Conservation (phyloP, 2,888 invertebrate species). For the Phaonia tiefii region DNA sequence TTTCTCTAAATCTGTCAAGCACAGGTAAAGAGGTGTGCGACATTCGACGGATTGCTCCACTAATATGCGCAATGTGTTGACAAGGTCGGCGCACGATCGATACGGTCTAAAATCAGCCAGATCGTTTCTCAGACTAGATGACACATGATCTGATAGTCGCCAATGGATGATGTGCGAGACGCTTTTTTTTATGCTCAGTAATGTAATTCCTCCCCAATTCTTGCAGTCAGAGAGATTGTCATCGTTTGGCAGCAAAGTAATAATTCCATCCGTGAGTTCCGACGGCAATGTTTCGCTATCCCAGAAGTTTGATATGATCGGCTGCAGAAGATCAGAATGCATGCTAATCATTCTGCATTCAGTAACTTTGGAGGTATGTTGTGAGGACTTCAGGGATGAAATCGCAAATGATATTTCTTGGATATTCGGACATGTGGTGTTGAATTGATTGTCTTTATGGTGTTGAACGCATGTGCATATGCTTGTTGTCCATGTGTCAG, state of each 20-base stretch:
- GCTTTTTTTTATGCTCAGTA: not conserved
- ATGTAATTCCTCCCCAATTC: not conserved
- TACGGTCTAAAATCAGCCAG: not conserved
- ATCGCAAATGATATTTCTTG: not conserved
- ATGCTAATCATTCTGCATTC: not conserved
- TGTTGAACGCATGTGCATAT: not conserved
- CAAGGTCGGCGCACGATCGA: not conserved
- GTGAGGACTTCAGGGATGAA: not conserved
- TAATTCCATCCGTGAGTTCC: not conserved
- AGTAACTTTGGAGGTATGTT: not conserved
- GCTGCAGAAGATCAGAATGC: not conserved
- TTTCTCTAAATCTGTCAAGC: constrained; percentile 5
- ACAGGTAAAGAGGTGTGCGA: not conserved
- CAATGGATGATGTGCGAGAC: not conserved
- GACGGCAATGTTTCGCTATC: not conserved
- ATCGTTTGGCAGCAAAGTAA: not conserved
- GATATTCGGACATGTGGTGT: not conserved
- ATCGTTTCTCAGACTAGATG: not conserved
- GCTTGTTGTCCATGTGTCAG: not conserved
- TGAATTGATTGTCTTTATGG: not conserved
- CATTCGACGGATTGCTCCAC: not conserved
- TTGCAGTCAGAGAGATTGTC: not conserved
- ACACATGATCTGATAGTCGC: not conserved
- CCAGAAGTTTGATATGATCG: not conserved
- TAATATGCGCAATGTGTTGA: not conserved